Percentiles rank a stretch among this genome's conserved stretches.
phyloP scores from a whole-genome alignment of 2,113 vertebrate species.

The Spheniscus mendiculus region DNA sequence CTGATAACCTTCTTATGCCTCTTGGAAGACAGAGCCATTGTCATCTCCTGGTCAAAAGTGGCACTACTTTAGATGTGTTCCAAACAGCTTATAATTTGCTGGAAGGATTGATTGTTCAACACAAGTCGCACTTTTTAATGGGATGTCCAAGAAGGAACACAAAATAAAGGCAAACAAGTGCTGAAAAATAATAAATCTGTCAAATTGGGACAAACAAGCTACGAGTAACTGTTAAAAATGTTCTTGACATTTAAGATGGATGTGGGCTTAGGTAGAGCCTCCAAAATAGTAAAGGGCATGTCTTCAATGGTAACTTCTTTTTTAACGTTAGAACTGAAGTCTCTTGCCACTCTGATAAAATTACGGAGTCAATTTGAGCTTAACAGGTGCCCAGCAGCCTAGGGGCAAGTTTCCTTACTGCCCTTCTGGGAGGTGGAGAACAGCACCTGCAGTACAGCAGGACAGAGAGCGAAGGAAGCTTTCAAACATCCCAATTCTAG shows the following conservation, averaged over 20 bases:
- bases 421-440: not conserved
- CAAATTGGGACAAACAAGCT: not conserved
- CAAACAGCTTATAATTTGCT: not conserved
- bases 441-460: not conserved
- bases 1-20: not conserved
- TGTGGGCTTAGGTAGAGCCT: not conserved
- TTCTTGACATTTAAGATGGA: not conserved
- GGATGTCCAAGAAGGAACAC: not conserved
- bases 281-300: not conserved
- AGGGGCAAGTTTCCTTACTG: not conserved
- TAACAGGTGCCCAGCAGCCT: not conserved
- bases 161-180: not conserved
- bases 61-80: not conserved
- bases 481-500: not conserved
- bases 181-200: not conserved
- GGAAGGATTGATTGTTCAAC: not conserved
- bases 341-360: not conserved
- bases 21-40: not conserved
- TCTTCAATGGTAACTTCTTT: not conserved
- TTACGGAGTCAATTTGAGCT: not conserved
- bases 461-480: not conserved
- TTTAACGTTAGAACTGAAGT: not conserved
- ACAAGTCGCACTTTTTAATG: accelerated
- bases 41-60: not conserved
- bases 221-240: not conserved